Conservation (phyloP, 2,797 vertebrate genomes). For the Percopsis omiscomaycus region DNA sequence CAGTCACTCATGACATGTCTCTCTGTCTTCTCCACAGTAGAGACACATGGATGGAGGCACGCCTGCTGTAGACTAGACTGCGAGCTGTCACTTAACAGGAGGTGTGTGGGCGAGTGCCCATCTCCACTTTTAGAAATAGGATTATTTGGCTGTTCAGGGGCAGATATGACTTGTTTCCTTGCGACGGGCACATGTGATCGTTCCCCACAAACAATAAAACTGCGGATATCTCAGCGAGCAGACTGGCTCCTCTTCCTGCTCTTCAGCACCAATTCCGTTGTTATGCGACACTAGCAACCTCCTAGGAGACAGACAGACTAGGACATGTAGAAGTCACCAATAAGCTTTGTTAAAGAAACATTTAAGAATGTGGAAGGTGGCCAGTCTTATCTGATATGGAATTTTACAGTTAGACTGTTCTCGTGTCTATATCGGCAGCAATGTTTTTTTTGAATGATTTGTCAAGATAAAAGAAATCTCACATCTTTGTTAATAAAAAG, state of each 20-base stretch:
- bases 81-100: slow-evolving; percentile 72
- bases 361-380: slow-evolving; percentile 5
- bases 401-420: slow-evolving; percentile 9
- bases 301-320: slow-evolving; percentile 44
- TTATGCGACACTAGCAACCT: slow-evolving; percentile 62
- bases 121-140: slow-evolving; percentile 76
- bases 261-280: slow-evolving; percentile 67
- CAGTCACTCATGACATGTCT: slow-evolving; percentile 60
- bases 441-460: not conserved
- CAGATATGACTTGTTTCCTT: slow-evolving; percentile 75
- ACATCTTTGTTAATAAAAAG: no score
- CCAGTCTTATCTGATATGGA: slow-evolving; percentile 10
- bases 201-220: slow-evolving; percentile 69
- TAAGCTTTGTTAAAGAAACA: slow-evolving; percentile 22
- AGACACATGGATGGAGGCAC: slow-evolving; percentile 60
- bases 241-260: slow-evolving; percentile 74
- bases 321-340: slow-evolving; percentile 33
- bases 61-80: slow-evolving; percentile 57
- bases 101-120: slow-evolving; percentile 75
- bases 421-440: not conserved
- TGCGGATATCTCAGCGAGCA: slow-evolving; percentile 75
- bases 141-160: slow-evolving; percentile 71
- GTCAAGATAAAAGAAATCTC: no score
- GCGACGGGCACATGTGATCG: slow-evolving; percentile 67
- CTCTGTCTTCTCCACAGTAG: slow-evolving; percentile 48